phyloP scores from a whole-genome alignment of 2,888 invertebrate genomes.

The Melinopterus prodromus region DNA sequence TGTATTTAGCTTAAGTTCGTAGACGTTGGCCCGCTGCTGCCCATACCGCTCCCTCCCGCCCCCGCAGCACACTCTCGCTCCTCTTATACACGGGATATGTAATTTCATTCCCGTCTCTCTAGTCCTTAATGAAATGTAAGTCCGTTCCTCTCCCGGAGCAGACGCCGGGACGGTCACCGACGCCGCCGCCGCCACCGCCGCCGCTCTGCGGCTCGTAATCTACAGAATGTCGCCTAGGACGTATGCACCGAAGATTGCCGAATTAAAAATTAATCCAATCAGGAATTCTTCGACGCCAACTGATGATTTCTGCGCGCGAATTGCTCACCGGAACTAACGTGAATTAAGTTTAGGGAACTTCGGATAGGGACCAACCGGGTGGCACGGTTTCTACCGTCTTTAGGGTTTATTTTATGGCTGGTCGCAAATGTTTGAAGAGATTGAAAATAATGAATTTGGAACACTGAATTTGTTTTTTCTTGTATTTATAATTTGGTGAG shows the following conservation, averaged over 20 bases:
- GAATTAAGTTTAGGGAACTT: background rate
- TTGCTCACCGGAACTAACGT: background rate
- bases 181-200: background rate
- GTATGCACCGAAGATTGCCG: background rate
- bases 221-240: background rate
- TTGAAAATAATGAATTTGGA: too few relatives aligned
- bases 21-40: conserved; percentile 24
- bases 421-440: too few relatives aligned
- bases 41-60: conserved; percentile 27
- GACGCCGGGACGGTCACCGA: conserved; percentile 22
- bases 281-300: conserved; percentile 4
- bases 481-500: too few relatives aligned
- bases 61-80: conserved; percentile 43
- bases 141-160: conserved; percentile 50
- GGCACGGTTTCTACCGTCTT: background rate
- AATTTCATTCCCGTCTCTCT: conserved; percentile 62
- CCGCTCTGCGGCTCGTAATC: background rate
- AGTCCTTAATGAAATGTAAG: conserved; percentile 61
- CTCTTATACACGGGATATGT: conserved; percentile 59
- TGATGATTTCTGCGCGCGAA: background rate
- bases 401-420: background rate
- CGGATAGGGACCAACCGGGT: background rate
- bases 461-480: too few relatives aligned
- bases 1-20: background rate
- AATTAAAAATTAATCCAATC: conserved; percentile 4